Base-by-base conservation (phyloP, 2,113 vertebrate species). In the Podarcis raffonei region DNA sequence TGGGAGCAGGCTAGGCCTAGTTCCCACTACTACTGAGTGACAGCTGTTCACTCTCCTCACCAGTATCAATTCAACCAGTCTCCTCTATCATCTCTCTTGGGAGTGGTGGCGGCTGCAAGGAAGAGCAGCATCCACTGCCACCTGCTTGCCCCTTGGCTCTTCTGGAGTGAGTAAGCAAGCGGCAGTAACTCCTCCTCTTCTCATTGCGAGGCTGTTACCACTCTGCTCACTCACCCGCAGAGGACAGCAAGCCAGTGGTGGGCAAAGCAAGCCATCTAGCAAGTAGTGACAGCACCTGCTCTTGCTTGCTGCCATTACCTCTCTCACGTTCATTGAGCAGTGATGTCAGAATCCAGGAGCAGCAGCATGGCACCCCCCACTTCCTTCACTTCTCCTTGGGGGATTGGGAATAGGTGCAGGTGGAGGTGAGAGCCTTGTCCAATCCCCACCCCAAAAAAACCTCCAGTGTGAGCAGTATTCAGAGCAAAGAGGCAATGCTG, bases 71-170 rank as follows among this genome's bases (percentile, higher is more conserved):
- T 13, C 66, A 53, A 53, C 48, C 25, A 48, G 7, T 79, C 84
- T 89, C 69, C 53, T 11, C 69, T 1, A 80, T 39, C 20, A 57
- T 81, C 53, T 84, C 65, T 74, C 76, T 81, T 81, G 87, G 86
- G 20, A 84, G 3, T 23, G 32, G 35, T 84, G 48, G 59, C 39
- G 65, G 87, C 15, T 6, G 5, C 5, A 86, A 74, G 27, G 87
- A 74, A 75, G 84, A 88, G 79, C 79, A 88, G 42, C 62, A 11
- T 88, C 81, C 84, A 76, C 37, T 57, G 37, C 77, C 23, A 23
- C 42, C 76, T 6, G 42, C 27, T 57, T 79, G 77, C 42, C 48
- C 12, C 5, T 13, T 48, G 18, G 8, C n/a, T 81, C 8, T 32
- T 37, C 32, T 20, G 20, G 32, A 23, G 32, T 65, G 32, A 32